These are phyloP conservation scores for Apus apus DNA, from an alignment of 2,113 vertebrate genomes.

Conservation along the genomic window DNA sequence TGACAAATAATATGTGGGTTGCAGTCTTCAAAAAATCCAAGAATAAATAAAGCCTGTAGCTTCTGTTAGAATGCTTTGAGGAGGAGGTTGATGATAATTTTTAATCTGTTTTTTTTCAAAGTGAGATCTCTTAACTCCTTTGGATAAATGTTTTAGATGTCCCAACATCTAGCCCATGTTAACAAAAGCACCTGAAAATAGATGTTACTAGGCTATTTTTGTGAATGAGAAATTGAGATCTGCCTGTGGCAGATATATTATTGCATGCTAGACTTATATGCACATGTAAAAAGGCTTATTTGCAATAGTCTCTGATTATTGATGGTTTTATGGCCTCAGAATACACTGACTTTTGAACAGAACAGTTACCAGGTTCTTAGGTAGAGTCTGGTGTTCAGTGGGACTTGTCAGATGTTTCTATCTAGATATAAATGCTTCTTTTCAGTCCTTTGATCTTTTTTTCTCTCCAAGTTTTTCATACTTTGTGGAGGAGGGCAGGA, in stretches of 20 bases:
- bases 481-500: neutral
- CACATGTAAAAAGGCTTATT: neutral
- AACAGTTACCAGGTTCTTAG: neutral
- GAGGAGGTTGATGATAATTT: constrained; percentile 64
- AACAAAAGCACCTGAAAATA: neutral
- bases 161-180: neutral
- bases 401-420: neutral
- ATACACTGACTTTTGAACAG: neutral
- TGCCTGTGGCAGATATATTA: neutral
- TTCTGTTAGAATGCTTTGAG: constrained; percentile 61
- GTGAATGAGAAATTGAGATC: neutral
- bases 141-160: neutral
- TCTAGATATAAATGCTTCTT: neutral
- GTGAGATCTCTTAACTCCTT: constrained; percentile 28
- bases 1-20: constrained; percentile 70
- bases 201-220: neutral
- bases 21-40: constrained; percentile 60
- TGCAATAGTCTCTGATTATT: neutral
- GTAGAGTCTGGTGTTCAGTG: neutral
- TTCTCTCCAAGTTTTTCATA: neutral
- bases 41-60: constrained; percentile 69
- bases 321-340: rapidly evolving
- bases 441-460: neutral
- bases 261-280: neutral
- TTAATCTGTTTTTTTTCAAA: constrained; percentile 37